These are phyloP conservation scores for Peromyscus maniculatus DNA, from an alignment of 2,113 vertebrate genomes.

Conservation along the genomic window DNA sequence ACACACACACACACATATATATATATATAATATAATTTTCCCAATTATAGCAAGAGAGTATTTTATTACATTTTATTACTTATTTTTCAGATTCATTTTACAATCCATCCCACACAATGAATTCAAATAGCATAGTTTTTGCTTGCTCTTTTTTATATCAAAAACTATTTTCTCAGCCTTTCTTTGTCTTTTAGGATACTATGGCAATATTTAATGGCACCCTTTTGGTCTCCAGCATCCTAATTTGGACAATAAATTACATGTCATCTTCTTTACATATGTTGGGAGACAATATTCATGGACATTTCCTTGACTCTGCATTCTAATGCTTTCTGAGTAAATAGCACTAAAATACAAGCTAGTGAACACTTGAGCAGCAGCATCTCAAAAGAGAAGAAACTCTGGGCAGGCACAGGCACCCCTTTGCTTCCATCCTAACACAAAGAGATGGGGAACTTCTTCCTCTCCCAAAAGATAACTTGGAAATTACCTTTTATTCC, in stretches of 20 bases:
- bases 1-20: no score
- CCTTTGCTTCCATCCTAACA: neutral
- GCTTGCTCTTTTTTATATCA: neutral
- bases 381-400: neutral
- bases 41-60: neutral
- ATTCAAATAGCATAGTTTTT: neutral
- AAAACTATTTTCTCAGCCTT: constrained; percentile 23
- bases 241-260: neutral
- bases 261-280: neutral
- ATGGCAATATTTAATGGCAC: neutral
- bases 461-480: neutral
- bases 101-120: neutral
- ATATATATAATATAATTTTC: neutral
- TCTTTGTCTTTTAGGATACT: neutral
- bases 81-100: constrained; percentile 30
- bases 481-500: neutral
- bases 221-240: neutral
- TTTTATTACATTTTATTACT: neutral
- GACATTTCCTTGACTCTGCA: neutral
- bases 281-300: neutral
- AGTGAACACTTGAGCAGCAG: neutral
- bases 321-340: neutral
- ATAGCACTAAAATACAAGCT: neutral
- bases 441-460: neutral
- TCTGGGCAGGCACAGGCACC: neutral